Base-by-base conservation (phyloP, 2,888 invertebrate genomes). In the Cosmia pyralina region DNA sequence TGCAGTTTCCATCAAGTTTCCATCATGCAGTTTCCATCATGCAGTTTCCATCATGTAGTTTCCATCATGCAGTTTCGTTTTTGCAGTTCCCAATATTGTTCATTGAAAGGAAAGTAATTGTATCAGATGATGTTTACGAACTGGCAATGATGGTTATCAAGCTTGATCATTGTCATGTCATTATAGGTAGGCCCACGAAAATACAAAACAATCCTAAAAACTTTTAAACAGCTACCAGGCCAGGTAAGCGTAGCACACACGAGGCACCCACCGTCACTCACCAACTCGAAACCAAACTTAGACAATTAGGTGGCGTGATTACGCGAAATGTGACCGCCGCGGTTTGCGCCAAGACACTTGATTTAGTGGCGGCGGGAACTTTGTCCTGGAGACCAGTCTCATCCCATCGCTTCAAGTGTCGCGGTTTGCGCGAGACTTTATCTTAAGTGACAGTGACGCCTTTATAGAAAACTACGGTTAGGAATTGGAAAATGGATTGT, bases 251-350 rank as follows among this genome's bases (percentile, higher is more conserved):
- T 48, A n/a, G 6, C 41, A 46, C 76, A 72, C 53, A 53, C 41
- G 68, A 48, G n/a, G 17, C 52, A 22, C 38, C 58, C 58, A 48
- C 81, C 75, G 78, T 85, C 78, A 82, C 75, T 85, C 78, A 85
- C 80, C 55, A 80, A 85, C 72, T 86, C 69, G 53, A 59, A 66
- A 66, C 69, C 82, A 82, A 85, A 85, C 77, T 85, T 86, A 75
- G 69, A 85, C 83, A 85, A 86, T 85, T 85, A 86, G 76, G 80
- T 68, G 77, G 79, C 81, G 85, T 86, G 85, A 85, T 85, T 86
- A 81, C 81, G 76, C 77, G 85, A 80, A 84, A 82, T 84, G 85
- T 75, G 87, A 85, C 85, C 85, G 76, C 68, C 69, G 75, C 76
- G 84, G 84, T 83, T 80, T 75, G 66, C 55, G 83, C 84, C 82